Evolutionary conservation across 2,888 invertebrate species (phyloP), one percentile per base, ranked within the genome.

Genomic region (Drosophila multiciliata): DNA sequence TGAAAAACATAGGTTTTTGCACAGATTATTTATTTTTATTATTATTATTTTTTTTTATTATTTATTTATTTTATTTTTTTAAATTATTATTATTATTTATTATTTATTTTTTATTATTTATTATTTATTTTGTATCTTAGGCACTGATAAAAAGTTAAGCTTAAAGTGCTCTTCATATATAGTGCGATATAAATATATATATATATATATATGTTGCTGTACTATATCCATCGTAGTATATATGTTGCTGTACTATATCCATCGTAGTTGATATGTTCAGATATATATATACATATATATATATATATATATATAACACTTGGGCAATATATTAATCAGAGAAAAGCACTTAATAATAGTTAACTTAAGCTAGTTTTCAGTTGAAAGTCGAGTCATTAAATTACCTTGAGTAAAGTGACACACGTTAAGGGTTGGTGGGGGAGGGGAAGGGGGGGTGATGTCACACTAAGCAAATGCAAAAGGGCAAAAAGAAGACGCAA

Each of bases 361-460:
- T 67, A 59, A 17, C 57, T 52, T 29, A 12, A 32, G 26, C 40
- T 55, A 59, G 61, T 55, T 60, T 40, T 20, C 50, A 50, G 49
- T 58, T 58, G 38, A 45, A 55, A 61, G 67, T 61, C 62, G 64
- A 81, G 78, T 78, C 78, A 81, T 81, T 81, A 69, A 81, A 81
- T 81, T 81, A 81, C 82, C 80, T 69, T 45, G 49, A 50, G 36
- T 57, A 54, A 48, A 49, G 11, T 29, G 50, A 50, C 42, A 53
- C 35, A 54, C 53, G n/a, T n/a, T n/a, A n/a, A n/a, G 52, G 45
- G 20, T 23, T 23, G 23, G 17, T 23, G 45, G 26, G 17, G 42
- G 2, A 23, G 23, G 23, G 23, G 23, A 1, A 2, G 23, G 23
- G 23, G 23, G 23, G 1, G 23, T 23, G 23, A 2, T 1, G 2